A percentile compares a stretch with the other conserved stretches of the same genome.
phyloP scores from a whole-genome alignment of 1,140 invertebrate species.

The Pseudomyrmex pallidus region DNA sequence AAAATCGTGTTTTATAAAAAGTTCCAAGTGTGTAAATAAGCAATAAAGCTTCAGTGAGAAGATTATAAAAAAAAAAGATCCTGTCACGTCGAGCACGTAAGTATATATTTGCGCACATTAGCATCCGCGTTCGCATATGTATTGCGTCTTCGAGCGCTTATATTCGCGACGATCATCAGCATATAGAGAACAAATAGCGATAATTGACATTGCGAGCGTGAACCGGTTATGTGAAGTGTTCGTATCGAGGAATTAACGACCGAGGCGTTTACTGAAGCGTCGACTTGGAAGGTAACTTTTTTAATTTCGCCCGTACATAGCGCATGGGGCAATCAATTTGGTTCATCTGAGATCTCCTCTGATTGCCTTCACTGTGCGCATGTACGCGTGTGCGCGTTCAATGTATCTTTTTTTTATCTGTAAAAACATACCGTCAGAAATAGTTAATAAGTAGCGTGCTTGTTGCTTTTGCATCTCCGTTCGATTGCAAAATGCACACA shows the following conservation, averaged over 20 bases:
- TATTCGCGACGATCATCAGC: slow-evolving; percentile 14
- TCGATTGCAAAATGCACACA: slow-evolving; percentile 18
- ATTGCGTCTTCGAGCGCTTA: background rate
- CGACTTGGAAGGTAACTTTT: slow-evolving; percentile 53
- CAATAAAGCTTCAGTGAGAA: slow-evolving; percentile 2
- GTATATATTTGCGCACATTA: background rate
- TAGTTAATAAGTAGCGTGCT: slow-evolving; percentile 27
- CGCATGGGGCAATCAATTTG: slow-evolving; percentile 25
- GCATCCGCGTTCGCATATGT: too few species aligned
- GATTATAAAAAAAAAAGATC: slow-evolving; percentile 12
- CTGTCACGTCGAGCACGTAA: slow-evolving; percentile 30
- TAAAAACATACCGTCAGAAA: slow-evolving; percentile 21
- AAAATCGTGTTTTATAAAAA: background rate
- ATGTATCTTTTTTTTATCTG: slow-evolving; percentile 44
- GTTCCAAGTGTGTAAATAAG: background rate
- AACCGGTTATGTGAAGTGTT: slow-evolving; percentile 12
- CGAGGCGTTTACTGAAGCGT: slow-evolving; percentile 48
- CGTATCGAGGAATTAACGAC: slow-evolving; percentile 36
- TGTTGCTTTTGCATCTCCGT: slow-evolving; percentile 1
- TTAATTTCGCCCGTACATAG: slow-evolving; percentile 47
- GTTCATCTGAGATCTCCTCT: slow-evolving; percentile 47
- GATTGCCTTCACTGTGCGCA: slow-evolving; percentile 6
- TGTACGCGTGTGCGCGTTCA: background rate
- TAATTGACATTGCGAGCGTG: slow-evolving; percentile 52
- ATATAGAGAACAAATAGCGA: slow-evolving; percentile 24